Base-by-base conservation (phyloP, 2,113 vertebrate genomes). In the Pseudopodoces humilis region DNA sequence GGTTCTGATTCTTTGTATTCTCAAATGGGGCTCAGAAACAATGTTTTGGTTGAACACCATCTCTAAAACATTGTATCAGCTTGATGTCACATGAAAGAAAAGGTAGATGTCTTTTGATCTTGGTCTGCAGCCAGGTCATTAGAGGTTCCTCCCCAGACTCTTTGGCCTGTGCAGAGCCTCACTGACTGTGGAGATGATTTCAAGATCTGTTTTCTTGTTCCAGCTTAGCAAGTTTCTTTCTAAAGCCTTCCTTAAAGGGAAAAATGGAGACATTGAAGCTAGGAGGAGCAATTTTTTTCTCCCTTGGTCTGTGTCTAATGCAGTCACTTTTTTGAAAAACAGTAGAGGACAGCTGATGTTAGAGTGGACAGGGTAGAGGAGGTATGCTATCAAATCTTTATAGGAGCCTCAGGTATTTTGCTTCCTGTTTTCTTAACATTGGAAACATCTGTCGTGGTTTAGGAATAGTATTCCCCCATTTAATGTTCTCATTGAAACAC, bases 31-130 rank as follows among this genome's bases (percentile, higher is more conserved):
- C 44, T 74, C 8, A 43, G 47, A 78, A 72, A 63, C 85, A 80
- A 27, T 71, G 44, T 81, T 90, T 92, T 83, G 20, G 39, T 92
- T 88, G 55, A 80, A 77, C 35, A 67, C 9, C 63, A 74, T 55
- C 52, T 88, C 82, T 72, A 67, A 83, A 83, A 52, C 50, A 90
- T 83, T 83, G 16, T 35, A 55, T 90, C 88, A 83, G 21, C 68
- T 95, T 77, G 71, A 74, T 88, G 85, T 88, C 78, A 71, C 49
- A 64, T 46, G 43, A 62, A 94, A 88, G 81, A 67, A 74, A 92
- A 91, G 78, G 84, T 85, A 69, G 91, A 87, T 0, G 19, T 90
- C 67, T 80, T 91, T 85, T 85, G 84, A 83, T 72, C 44, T 62
- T 89, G 67, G 31, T 69, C 62, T 6, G 5, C 35, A 85, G 53